These are phyloP conservation scores for mouse (Mus musculus) DNA, from an alignment of 2,113 vertebrate genomes.

Conservation along the genomic window GRCm39 chr12:78678001-78678500, in stretches of 20 bases:
- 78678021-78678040: slow-evolving; percentile 59
- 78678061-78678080: slow-evolving; percentile 46
- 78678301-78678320: slow-evolving; percentile 18
- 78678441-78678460: slow-evolving; percentile 3
- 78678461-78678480: slow-evolving; percentile 37
- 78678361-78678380: background rate
- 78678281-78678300: background rate
- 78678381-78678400: background rate
- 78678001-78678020: slow-evolving; percentile 49
- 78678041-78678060: background rate
- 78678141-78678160: slow-evolving; percentile 43
- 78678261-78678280: slow-evolving; percentile 10
- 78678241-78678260: background rate
- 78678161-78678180: slow-evolving; percentile 42
- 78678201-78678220: slow-evolving; percentile 10
- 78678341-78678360: background rate
- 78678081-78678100: background rate
- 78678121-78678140: background rate
- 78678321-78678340: background rate
- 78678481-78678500: slow-evolving; percentile 5
- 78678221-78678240: slow-evolving; percentile 26
- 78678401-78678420: slow-evolving; percentile 5
- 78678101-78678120: slow-evolving; percentile 33
- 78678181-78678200: background rate
- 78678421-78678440: background rate